These are phyloP conservation scores for Erynnis tages DNA, from an alignment of 2,888 invertebrate genomes.

Conservation along the genomic window DNA sequence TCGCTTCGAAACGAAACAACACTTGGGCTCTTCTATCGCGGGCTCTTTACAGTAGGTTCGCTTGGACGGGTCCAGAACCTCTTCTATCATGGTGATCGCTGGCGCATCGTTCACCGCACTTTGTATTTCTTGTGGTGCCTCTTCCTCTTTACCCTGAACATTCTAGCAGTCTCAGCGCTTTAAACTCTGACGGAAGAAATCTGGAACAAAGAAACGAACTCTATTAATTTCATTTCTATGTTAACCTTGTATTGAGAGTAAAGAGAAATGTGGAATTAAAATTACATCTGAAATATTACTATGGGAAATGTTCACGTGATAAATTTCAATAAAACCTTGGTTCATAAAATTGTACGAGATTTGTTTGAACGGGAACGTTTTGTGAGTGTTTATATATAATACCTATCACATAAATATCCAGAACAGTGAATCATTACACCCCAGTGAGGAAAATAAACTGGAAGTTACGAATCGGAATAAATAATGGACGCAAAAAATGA, in stretches of 20 bases:
- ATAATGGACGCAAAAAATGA: slow-evolving; percentile 23
- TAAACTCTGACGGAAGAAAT: slow-evolving; percentile 15
- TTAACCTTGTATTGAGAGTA: too few relatives aligned
- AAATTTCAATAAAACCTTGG: slow-evolving; percentile 10
- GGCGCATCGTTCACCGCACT: slow-evolving; percentile 50
- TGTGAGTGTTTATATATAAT: slow-evolving; percentile 11
- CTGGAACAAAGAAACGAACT: slow-evolving; percentile 37
- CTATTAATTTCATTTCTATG: too few relatives aligned
- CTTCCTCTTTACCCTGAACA: slow-evolving; percentile 49
- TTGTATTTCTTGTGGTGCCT: slow-evolving; percentile 60
- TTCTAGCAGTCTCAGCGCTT: slow-evolving; percentile 36
- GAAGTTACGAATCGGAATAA: slow-evolving; percentile 14
- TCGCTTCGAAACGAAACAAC: slow-evolving; percentile 42
- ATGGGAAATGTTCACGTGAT: not conserved
- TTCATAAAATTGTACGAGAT: not conserved
- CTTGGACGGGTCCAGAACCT: slow-evolving; percentile 42
- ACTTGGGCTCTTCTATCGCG: slow-evolving; percentile 40
- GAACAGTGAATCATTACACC: slow-evolving; percentile 5
- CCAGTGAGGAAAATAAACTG: slow-evolving; percentile 3
- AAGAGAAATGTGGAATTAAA: not conserved
- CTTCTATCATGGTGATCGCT: slow-evolving; percentile 47
- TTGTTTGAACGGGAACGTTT: slow-evolving; percentile 5
- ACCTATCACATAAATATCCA: slow-evolving; percentile 9
- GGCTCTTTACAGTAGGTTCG: slow-evolving; percentile 33
- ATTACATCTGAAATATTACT: slow-evolving; percentile 12